phyloP scores from a whole-genome alignment of 2,113 vertebrate species.

The Cyrtonyx montezumae region DNA sequence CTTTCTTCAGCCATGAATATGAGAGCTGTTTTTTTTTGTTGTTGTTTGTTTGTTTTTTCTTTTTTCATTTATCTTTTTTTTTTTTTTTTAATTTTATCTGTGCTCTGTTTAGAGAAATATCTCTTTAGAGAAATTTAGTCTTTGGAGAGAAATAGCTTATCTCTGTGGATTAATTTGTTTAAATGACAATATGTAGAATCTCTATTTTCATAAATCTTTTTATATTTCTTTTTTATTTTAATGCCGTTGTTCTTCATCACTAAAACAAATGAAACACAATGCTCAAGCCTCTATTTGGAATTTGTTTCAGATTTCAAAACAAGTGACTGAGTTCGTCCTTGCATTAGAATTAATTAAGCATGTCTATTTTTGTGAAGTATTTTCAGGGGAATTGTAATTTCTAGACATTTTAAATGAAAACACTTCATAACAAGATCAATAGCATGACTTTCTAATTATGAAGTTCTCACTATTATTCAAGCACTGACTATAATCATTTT shows the following conservation, averaged over 20 bases:
- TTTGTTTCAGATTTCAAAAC: constrained; percentile 41
- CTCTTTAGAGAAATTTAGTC: too few species aligned
- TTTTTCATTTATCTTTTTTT: too few species aligned
- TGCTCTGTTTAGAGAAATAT: too few species aligned
- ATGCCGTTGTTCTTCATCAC: neutral
- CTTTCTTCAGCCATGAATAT: neutral
- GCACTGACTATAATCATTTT: constrained; percentile 1
- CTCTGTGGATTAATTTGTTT: constrained; percentile 30
- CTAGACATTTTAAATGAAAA: constrained; percentile 26
- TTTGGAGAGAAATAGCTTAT: neutral
- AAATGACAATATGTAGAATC: neutral
- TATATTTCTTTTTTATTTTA: constrained; percentile 2
- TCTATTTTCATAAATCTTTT: neutral
- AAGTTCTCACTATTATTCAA: constrained; percentile 9
- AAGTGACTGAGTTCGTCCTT: constrained; percentile 35
- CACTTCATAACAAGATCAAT: constrained; percentile 46
- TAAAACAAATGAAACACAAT: neutral
- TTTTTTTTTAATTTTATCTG: too few species aligned
- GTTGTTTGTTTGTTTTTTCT: too few species aligned
- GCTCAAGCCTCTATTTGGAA: neutral
- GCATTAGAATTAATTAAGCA: constrained; percentile 52
- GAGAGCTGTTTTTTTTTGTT: too few species aligned
- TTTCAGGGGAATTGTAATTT: constrained; percentile 32
- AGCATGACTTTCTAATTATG: constrained; percentile 35
- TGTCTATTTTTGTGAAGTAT: constrained; percentile 8